Evolutionary conservation across 1,140 invertebrate species (phyloP).

Genomic region (Danaus plexippus): DNA sequence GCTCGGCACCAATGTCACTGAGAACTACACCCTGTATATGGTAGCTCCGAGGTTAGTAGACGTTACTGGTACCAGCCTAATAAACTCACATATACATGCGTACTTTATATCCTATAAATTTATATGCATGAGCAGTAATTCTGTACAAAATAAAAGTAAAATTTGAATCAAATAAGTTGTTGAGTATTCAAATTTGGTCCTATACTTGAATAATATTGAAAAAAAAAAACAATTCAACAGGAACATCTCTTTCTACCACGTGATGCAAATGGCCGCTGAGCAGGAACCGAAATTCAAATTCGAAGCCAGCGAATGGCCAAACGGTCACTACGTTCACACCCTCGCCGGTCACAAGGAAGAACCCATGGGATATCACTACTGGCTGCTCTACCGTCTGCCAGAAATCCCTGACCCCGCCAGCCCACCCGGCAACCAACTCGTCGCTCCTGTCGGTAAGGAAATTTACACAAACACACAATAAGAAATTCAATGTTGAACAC

Average conservation of each 20-base stretch:
- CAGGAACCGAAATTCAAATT: slow-evolving; percentile 80
- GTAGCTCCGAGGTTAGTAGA: slow-evolving; percentile 70
- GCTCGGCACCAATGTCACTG: slow-evolving; percentile 87
- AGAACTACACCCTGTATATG: slow-evolving; percentile 80
- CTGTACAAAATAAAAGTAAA: too few species aligned
- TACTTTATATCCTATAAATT: too few species aligned
- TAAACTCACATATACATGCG: neutral
- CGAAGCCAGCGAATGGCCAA: slow-evolving; percentile 88
- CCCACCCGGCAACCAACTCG: slow-evolving; percentile 86
- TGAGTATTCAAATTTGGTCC: neutral
- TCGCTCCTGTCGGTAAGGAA: slow-evolving; percentile 84
- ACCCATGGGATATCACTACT: slow-evolving; percentile 90
- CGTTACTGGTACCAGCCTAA: neutral
- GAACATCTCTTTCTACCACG: slow-evolving; percentile 87
- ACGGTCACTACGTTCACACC: slow-evolving; percentile 91
- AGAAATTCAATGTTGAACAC: too few species aligned
- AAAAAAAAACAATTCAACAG: slow-evolving; percentile 36
- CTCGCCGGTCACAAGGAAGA: slow-evolving; percentile 88
- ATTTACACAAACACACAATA: too few species aligned
- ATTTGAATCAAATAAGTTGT: too few species aligned
- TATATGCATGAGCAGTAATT: too few species aligned
- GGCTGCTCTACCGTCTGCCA: slow-evolving; percentile 85
- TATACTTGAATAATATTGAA: too few species aligned
- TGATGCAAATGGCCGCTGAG: slow-evolving; percentile 88
- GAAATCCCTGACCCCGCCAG: slow-evolving; percentile 81